A percentile compares a stretch with the other conserved stretches of the same genome.
Evolutionary conservation across 1,140 invertebrate species (phyloP).

Genomic region (Drosophila lacertosa): DNA sequence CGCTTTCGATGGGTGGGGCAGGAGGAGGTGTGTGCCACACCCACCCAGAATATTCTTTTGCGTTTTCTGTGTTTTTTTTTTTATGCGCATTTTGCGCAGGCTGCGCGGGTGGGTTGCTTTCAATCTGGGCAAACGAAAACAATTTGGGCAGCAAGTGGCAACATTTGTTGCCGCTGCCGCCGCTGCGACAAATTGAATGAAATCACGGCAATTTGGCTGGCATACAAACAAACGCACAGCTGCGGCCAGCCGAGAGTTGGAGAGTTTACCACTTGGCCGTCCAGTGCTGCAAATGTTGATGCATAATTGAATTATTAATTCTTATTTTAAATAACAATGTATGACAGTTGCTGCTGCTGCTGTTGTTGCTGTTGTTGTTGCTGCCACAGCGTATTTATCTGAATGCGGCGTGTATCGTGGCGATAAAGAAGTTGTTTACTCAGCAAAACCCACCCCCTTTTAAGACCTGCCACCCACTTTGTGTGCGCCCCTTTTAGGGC

Average conservation of each 20-base stretch:
- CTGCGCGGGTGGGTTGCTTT: conserved; percentile 32
- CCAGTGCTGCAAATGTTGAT: conserved; percentile 51
- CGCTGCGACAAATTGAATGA: conserved; percentile 81
- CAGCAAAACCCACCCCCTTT: conserved; percentile 41
- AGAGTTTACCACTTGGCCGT: no score
- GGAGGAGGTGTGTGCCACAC: conserved; percentile 33
- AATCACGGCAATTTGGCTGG: conserved; percentile 80
- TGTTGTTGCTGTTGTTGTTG: conserved; percentile 29
- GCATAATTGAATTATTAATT: conserved; percentile 82
- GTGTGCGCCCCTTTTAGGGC: conserved; percentile 51
- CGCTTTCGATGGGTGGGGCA: conserved; percentile 41
- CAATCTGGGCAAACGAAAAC: conserved; percentile 75
- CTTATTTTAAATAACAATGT: conserved; percentile 66
- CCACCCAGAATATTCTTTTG: conserved; percentile 21
- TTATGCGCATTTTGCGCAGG: conserved; percentile 75
- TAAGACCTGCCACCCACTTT: conserved; percentile 42
- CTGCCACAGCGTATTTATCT: conserved; percentile 41
- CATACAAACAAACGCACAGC: conserved; percentile 62
- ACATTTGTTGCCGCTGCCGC: conserved; percentile 74
- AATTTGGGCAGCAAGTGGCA: conserved; percentile 80
- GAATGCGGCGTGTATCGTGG: conserved; percentile 70
- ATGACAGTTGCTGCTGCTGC: conserved; percentile 46
- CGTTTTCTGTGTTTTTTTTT: conserved; percentile 34
- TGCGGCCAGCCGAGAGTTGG: conserved; percentile 54
- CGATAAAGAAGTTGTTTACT: conserved; percentile 84